A percentile compares a stretch with the other conserved stretches of the same genome.
phyloP scores from a whole-genome alignment of 2,113 vertebrate species.

The Rafetus swinhoei region DNA sequence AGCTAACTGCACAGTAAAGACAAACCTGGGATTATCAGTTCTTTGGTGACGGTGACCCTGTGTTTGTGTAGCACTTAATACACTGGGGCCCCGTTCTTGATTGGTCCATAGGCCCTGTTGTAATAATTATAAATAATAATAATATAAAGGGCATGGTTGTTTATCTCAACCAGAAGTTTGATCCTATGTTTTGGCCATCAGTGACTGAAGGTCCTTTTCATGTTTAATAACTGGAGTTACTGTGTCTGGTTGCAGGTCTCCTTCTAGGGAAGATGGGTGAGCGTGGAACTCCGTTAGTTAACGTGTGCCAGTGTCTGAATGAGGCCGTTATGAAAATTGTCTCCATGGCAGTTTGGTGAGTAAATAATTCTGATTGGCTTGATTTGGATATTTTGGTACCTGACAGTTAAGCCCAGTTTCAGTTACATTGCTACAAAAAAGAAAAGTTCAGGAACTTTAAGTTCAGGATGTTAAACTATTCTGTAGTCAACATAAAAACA shows the following conservation, averaged over 20 bases:
- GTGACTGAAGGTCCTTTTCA: not conserved
- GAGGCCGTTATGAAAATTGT: constrained; percentile 93
- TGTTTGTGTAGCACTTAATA: not conserved
- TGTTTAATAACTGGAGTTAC: rapidly evolving
- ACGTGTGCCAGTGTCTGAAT: constrained; percentile 90
- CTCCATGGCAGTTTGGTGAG: constrained; percentile 89
- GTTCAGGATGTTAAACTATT: not conserved
- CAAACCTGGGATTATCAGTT: not conserved
- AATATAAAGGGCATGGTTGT: not conserved
- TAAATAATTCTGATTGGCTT: not conserved
- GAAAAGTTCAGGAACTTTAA: not conserved
- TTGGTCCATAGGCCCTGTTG: not conserved
- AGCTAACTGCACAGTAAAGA: rapidly evolving
- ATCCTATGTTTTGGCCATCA: not conserved
- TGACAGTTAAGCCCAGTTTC: rapidly evolving
- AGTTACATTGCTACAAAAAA: rapidly evolving
- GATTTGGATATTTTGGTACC: not conserved
- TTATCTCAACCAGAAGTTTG: not conserved
- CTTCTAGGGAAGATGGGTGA: constrained; percentile 90
- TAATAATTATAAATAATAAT: not conserved
- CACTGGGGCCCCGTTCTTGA: not conserved
- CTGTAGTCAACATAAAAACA: not conserved
- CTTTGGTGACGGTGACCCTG: not conserved
- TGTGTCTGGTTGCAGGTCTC: constrained; percentile 76
- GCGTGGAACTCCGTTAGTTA: constrained; percentile 84